Base-by-base conservation (phyloP, 92 coral and sea anemone species). In the Paramuricea clavata region DNA sequence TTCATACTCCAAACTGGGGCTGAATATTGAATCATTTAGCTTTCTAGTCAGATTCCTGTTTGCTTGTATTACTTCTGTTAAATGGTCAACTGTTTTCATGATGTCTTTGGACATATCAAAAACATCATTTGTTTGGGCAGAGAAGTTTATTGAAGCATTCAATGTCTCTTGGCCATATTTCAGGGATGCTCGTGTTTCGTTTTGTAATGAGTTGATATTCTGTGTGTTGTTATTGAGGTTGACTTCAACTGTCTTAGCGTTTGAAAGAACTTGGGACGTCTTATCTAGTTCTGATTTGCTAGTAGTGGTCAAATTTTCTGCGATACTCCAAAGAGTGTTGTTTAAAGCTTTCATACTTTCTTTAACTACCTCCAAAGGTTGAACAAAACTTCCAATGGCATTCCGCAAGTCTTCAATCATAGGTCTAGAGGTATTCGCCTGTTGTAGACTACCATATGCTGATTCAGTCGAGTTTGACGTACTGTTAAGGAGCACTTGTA, bases 11-110 rank as follows among this genome's bases (percentile, higher is more conserved):
- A 87, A 88, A 0, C 26, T 52, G 64, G 75, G 67, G 27, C 92
- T 79, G 30, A 85, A 62, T 30, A 81, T 85, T 61, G 76, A 62
- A 2, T 87, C 87, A 23, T 70, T 59, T 10, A 74, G 54, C 12
- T 83, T 82, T 16, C 91, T 57, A 3, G 81, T 31, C 6, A 83
- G 89, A 42, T 93, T 92, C 41, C 86, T 86, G 30, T 39, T 76
- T 12, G 69, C 54, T 1, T 93, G 93, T 1, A 75, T 74, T 42
- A 31, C 32, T 22, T 87, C 85, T 0, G 89, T 90, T 6, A 81
- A 60, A 36, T 84, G 21, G 12, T 25, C 30, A 26, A 57, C 84
- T 31, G 54, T 39, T 2, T 59, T 21, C 13, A 79, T 34, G 36
- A 79, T 13, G 19, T 39, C 36, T 33, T 59, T 42, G 4, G 73